Conservation (phyloP, 1,140 invertebrate genomes). For the Bicyclus anynana region DNA sequence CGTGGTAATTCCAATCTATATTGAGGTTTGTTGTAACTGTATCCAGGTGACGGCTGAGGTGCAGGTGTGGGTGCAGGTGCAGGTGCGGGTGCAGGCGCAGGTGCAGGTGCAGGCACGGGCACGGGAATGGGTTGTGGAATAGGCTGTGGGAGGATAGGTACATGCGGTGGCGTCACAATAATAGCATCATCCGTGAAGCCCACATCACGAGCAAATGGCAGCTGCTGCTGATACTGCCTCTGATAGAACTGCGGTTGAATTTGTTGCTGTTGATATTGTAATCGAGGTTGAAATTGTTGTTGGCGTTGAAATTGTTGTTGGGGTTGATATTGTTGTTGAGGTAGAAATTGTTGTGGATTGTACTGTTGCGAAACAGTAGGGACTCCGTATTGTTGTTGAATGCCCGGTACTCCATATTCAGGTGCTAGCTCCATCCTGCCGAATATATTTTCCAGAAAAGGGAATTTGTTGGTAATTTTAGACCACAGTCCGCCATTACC, state of each 20-base stretch:
- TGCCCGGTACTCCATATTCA: conserved; percentile 41
- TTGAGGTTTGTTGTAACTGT: conserved; percentile 58
- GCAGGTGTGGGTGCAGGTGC: background rate
- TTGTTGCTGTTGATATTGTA: conserved; percentile 39
- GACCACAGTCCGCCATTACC: conserved; percentile 61
- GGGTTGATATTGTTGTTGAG: conserved; percentile 20
- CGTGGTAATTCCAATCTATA: conserved; percentile 58
- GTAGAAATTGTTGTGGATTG: conserved; percentile 30
- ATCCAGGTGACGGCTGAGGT: conserved; percentile 42
- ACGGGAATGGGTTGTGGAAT: conserved; percentile 21
- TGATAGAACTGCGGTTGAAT: conserved; percentile 35
- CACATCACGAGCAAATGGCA: conserved; percentile 50
- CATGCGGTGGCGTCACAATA: conserved; percentile 61
- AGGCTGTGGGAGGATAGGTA: conserved; percentile 35
- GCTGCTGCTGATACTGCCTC: conserved; percentile 28
- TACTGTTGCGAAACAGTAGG: conserved; percentile 38
- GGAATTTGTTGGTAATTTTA: conserved; percentile 64
- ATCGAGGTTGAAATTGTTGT: conserved; percentile 18
- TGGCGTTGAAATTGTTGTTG: conserved; percentile 26
- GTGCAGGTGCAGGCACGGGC: background rate
- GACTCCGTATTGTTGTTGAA: conserved; percentile 27
- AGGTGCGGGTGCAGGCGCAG: background rate
- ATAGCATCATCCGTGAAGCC: conserved; percentile 64
- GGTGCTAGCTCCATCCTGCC: conserved; percentile 54
- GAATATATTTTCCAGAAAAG: conserved; percentile 60